Conservation (phyloP, 2,113 vertebrate species). For the zebrafish (Danio rerio) region DNA sequence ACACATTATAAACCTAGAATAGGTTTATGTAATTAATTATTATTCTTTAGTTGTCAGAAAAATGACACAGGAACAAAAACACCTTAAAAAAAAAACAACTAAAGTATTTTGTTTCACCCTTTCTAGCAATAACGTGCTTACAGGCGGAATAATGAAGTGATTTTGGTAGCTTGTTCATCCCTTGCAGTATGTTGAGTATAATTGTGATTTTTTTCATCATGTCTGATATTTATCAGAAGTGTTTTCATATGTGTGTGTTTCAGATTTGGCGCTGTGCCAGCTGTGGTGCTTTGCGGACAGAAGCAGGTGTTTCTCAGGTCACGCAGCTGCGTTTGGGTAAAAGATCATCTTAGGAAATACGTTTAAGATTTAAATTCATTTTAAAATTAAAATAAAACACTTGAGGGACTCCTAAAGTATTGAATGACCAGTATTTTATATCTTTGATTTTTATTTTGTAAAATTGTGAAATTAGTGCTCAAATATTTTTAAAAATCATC, state of each 20-base stretch:
- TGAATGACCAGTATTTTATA: not conserved
- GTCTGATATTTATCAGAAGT: not conserved
- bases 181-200: too few relatives aligned
- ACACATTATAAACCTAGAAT: too few relatives aligned
- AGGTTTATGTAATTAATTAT: too few relatives aligned
- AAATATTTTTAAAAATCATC: too few relatives aligned
- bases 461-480: not conserved
- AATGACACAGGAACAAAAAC: too few relatives aligned
- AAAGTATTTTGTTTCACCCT: too few relatives aligned
- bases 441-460: not conserved
- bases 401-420: not conserved
- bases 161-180: too few relatives aligned
- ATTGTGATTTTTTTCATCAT: not conserved
- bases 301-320: slow-evolving; percentile 64
- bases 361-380: slow-evolving; percentile 4
- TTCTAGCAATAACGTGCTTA: too few relatives aligned
- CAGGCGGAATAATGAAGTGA: too few relatives aligned
- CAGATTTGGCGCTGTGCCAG: slow-evolving; percentile 49
- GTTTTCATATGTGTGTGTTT: slow-evolving; percentile 39
- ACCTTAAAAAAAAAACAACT: too few relatives aligned
- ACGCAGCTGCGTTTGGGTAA: slow-evolving; percentile 70
- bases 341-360: not conserved
- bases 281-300: slow-evolving; percentile 46
- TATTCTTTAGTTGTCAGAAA: too few relatives aligned
- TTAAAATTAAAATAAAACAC: not conserved